Evolutionary conservation across 2,113 vertebrate genomes (phyloP).

Genomic region (Chrysochloris asiatica): DNA sequence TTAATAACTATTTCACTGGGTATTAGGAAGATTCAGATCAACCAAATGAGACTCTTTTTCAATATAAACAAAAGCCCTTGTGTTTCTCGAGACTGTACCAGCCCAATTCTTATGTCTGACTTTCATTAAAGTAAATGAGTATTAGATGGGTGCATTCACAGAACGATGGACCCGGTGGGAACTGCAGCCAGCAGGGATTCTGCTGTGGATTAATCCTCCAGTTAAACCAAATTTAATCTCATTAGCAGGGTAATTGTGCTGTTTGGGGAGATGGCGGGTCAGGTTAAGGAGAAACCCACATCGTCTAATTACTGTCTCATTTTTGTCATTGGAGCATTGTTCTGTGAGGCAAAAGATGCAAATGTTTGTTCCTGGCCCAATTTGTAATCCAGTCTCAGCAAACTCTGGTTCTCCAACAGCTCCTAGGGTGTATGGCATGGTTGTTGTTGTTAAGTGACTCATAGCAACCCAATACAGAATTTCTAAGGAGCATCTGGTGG

Average conservation of each 20-base stretch:
- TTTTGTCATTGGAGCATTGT: slow-evolving; percentile 28
- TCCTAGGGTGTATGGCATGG: accelerated
- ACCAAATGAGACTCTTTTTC: slow-evolving; percentile 69
- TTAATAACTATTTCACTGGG: slow-evolving; percentile 75
- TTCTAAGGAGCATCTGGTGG: too few species aligned
- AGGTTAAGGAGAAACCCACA: slow-evolving; percentile 61
- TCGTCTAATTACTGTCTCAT: slow-evolving; percentile 58
- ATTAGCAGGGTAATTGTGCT: slow-evolving; percentile 73
- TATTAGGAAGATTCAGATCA: slow-evolving; percentile 66
- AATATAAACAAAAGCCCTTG: slow-evolving; percentile 66
- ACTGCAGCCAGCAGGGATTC: background rate
- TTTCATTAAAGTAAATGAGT: slow-evolving; percentile 70
- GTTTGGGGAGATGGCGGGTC: slow-evolving; percentile 62
- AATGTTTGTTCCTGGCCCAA: background rate
- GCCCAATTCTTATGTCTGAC: slow-evolving; percentile 19
- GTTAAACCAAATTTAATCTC: slow-evolving; percentile 76
- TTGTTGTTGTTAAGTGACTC: too few species aligned
- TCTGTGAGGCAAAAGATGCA: background rate
- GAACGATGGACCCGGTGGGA: slow-evolving; percentile 47
- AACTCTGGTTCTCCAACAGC: background rate
- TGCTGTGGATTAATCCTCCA: slow-evolving; percentile 58
- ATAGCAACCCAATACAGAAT: too few species aligned
- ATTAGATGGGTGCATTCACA: slow-evolving; percentile 45
- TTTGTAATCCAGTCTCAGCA: background rate
- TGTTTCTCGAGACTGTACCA: slow-evolving; percentile 25